Conservation (phyloP, 1,140 invertebrate genomes). For the Dendrolimus kikuchii region DNA sequence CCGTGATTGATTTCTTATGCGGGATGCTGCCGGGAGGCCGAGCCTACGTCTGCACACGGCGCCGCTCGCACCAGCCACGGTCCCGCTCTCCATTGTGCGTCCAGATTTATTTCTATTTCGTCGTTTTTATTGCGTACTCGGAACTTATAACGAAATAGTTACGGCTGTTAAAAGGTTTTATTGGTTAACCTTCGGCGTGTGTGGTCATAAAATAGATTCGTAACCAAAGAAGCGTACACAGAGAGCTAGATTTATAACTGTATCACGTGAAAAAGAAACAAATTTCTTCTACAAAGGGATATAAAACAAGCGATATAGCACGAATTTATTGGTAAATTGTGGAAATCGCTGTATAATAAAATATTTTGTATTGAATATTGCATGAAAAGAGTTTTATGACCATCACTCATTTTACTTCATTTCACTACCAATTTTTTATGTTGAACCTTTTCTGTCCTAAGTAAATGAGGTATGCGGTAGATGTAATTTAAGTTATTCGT, state of each 20-base stretch:
- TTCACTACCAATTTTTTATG: constrained; percentile 52
- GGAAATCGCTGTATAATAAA: constrained; percentile 66
- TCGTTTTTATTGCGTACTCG: constrained; percentile 69
- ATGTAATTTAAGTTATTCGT: constrained; percentile 15
- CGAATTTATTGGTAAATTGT: constrained; percentile 65
- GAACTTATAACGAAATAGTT: constrained; percentile 72
- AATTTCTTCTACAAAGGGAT: constrained; percentile 57
- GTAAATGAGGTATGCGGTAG: constrained; percentile 17
- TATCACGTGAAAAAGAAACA: constrained; percentile 66
- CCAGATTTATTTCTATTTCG: constrained; percentile 69
- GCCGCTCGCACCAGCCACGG: constrained; percentile 3
- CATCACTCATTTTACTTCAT: constrained; percentile 56
- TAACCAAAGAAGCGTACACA: constrained; percentile 64
- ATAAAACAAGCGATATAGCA: constrained; percentile 63
- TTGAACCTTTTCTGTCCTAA: constrained; percentile 31
- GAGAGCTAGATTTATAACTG: constrained; percentile 62
- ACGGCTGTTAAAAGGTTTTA: constrained; percentile 72
- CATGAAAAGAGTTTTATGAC: constrained; percentile 59
- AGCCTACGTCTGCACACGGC: constrained; percentile 14
- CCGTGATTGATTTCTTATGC: constrained; percentile 59
- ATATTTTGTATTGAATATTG: constrained; percentile 68
- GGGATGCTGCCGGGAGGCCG: constrained; percentile 12
- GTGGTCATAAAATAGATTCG: constrained; percentile 69
- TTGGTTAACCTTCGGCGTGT: constrained; percentile 69
- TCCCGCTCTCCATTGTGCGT: constrained; percentile 44